A percentile compares a stretch with the other conserved stretches of the same genome.
phyloP scores from a whole-genome alignment of 2,888 invertebrate species.

The Physocephala rufipes region DNA sequence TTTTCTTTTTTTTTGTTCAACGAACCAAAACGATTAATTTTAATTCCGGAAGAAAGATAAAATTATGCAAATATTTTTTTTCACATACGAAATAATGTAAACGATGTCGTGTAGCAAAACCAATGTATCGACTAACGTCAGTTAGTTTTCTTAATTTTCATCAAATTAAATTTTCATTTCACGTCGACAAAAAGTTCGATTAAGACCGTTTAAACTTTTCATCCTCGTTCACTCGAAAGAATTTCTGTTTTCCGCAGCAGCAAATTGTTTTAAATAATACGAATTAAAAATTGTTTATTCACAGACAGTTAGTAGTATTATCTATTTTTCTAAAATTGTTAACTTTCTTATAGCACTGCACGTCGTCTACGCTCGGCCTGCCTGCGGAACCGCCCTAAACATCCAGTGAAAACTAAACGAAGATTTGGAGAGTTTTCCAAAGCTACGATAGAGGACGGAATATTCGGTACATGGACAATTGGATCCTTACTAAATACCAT shows the following conservation, averaged over 20 bases:
- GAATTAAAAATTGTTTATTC: neutral
- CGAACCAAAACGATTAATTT: conserved; percentile 19
- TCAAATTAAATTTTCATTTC: no score
- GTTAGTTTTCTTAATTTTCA: no score
- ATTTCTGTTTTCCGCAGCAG: neutral
- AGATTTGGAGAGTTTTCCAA: conserved; percentile 64
- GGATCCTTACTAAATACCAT: conserved; percentile 42
- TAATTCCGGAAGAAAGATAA: neutral
- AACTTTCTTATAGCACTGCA: conserved; percentile 46
- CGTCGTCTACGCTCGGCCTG: conserved; percentile 57
- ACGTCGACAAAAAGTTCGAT: no score
- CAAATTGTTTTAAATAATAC: no score
- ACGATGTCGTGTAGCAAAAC: no score
- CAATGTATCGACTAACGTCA: no score
- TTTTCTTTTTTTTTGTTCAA: neutral
- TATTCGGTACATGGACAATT: neutral
- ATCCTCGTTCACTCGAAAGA: neutral
- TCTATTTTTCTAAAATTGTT: conserved; percentile 7
- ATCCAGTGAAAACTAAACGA: conserved; percentile 66
- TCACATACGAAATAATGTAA: neutral
- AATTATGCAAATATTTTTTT: neutral
- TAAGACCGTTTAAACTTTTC: neutral
- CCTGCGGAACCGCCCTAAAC: conserved; percentile 68
- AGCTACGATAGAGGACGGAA: conserved; percentile 33
- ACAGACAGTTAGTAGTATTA: neutral